Percentiles rank a stretch among this genome's conserved stretches.
Conservation (phyloP, 92 coral and sea anemone genomes). For the Bergia puertoricense region DNA sequence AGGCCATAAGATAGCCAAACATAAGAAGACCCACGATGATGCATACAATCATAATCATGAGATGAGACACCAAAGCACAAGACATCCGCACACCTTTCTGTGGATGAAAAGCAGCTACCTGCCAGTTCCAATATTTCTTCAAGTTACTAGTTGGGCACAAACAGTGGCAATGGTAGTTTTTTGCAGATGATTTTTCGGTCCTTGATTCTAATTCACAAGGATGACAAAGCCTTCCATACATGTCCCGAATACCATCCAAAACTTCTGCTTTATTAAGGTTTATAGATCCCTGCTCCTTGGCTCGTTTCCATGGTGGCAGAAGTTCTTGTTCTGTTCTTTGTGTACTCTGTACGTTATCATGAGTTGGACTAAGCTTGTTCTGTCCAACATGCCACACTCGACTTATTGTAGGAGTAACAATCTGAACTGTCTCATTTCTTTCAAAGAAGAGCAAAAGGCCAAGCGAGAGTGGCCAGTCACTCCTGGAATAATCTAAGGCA, state of each 20-base stretch:
- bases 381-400: slow-evolving; percentile 98
- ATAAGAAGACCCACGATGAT: slow-evolving; percentile 69
- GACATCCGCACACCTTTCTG: slow-evolving; percentile 61
- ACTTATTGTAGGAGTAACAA: slow-evolving; percentile 90
- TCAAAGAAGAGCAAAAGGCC: slow-evolving; percentile 84
- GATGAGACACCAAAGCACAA: slow-evolving; percentile 80
- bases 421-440: slow-evolving; percentile 80
- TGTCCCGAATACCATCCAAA: slow-evolving; percentile 76
- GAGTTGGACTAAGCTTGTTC: slow-evolving; percentile 50
- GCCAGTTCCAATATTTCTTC: slow-evolving; percentile 85
- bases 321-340: slow-evolving; percentile 27
- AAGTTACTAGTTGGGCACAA: slow-evolving; percentile 77
- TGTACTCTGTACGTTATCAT: slow-evolving; percentile 35
- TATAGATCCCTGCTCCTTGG: slow-evolving; percentile 69
- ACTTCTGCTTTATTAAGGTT: slow-evolving; percentile 75
- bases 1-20: slow-evolving; percentile 78
- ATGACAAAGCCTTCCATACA: slow-evolving; percentile 86
- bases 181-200: slow-evolving; percentile 61
- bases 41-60: slow-evolving; percentile 78
- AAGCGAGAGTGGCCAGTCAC: slow-evolving; percentile 86
- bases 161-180: slow-evolving; percentile 71
- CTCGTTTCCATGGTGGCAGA: slow-evolving; percentile 87
- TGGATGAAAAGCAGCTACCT: slow-evolving; percentile 76
- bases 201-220: slow-evolving; percentile 84
- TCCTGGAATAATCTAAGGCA: slow-evolving; percentile 71